Percentiles rank a stretch among this genome's conserved stretches.
These are phyloP conservation scores for Antheraea yamamai DNA, from an alignment of 2,888 invertebrate species.

Conservation along the genomic window DNA sequence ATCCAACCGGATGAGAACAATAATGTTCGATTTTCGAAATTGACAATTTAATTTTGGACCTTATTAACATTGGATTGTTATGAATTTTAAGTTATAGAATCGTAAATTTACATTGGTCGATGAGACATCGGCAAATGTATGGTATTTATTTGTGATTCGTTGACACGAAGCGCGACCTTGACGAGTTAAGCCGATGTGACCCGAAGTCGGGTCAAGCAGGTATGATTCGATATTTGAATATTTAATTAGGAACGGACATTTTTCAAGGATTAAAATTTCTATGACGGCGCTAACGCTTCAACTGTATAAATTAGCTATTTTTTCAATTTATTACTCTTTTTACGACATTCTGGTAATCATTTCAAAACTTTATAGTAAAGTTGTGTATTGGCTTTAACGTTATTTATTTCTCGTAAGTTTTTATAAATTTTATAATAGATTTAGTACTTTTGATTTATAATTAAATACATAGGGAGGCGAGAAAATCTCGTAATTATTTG, in stretches of 20 bases:
- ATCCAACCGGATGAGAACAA: conserved; percentile 23
- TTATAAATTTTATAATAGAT: no score
- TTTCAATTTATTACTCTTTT: background rate
- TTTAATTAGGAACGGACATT: conserved; percentile 33
- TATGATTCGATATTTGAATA: conserved; percentile 35
- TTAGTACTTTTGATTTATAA: background rate
- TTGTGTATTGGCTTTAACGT: background rate
- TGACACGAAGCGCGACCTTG: conserved; percentile 53
- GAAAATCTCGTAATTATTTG: no score
- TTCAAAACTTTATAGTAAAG: background rate
- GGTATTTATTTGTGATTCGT: conserved; percentile 47
- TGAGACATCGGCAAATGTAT: conserved; percentile 44
- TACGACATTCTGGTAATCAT: background rate
- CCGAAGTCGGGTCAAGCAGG: conserved; percentile 46
- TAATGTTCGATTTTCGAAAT: background rate
- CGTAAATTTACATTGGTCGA: conserved; percentile 20
- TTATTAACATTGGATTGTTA: conserved; percentile 2
- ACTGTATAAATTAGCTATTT: conserved; percentile 2
- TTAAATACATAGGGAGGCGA: background rate
- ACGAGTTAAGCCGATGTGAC: conserved; percentile 45
- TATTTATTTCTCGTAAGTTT: background rate
- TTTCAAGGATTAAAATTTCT: conserved; percentile 7
- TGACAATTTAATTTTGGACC: background rate
- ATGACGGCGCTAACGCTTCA: background rate
- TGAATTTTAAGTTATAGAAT: background rate